Evolutionary conservation across 2,797 vertebrate species (phyloP), one percentile per base, ranked within the genome.

Genomic region (Poecilia picta): DNA sequence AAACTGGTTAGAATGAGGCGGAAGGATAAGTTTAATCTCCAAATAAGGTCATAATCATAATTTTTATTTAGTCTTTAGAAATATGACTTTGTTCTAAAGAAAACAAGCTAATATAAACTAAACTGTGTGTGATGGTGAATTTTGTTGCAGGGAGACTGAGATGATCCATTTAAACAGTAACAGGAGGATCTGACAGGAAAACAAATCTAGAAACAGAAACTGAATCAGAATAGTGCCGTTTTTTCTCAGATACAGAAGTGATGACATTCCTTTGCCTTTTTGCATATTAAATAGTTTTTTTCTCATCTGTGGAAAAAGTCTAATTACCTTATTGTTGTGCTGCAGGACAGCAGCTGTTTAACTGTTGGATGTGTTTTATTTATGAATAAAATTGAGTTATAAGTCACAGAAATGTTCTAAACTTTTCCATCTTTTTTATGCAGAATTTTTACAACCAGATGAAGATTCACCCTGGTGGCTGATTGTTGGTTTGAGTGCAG

Each of bases 101-200:
- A 59, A 12, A 57, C 0, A 25, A 53, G 3, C 3, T 33, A 1
- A 33, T 53, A 8, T 36, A 36, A 64, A 33, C 2, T 33, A 8
- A 64, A 36, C 59, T 64, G 31, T 31, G 2, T 62, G 59, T 33
- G 33, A 64, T 64, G 59, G 2, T 64, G 59, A 33, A 33, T 64
- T 33, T 64, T 33, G 59, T 64, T 64, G 31, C 59, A 62, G 59
- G 31, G 13, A 0, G 1, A 0, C 4, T 0, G 28, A 59, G n/a
- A 0, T 2, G n/a, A 2, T 0, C 0, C 31, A 0, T 18, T 33
- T 18, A 64, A 5, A 31, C 1, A 0, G 4, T 1, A 5, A 12
- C 4, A n/a, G 0, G 10, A 28, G 25, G 4, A 57, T 12, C n/a
- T 59, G 25, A 6, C n/a, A 13, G n/a, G n/a, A n/a, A n/a, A n/a